Base-by-base conservation (phyloP, 1,140 invertebrate genomes). In the Philopotamus ludificatus region DNA sequence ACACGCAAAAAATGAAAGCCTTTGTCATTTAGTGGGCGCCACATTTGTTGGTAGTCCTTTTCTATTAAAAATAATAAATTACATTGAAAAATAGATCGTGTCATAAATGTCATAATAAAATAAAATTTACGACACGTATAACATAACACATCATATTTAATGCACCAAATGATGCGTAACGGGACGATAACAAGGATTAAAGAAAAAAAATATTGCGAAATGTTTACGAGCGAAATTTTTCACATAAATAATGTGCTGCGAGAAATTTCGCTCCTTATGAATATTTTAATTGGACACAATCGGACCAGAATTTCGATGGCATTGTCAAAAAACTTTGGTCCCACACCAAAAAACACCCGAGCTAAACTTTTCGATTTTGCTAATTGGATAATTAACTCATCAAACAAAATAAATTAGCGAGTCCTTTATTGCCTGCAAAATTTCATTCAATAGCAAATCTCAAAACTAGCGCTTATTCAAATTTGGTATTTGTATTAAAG, bases 351-450 rank as follows among this genome's bases (percentile, higher is more conserved):
- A 45, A 26, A 12, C n/a, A 21, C 21, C 21, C 12, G 39, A n/a
- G 51, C n/a, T 16, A 42, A 55, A 26, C 50, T 64, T 34, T 18
- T 15, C 20, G 16, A 20, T 51, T 60, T 47, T 45, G 15, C 20
- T 64, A 64, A 64, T 64, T 64, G 62, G 62, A 44, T 64, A 64
- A 64, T 64, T 64, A 55, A 64, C 50, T 55, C 62, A 41, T 64
- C 62, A 64, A 55, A 64, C 51, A 55, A 64, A 64, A 64, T 64
- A 64, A 64, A 64, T 64, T 64, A 55, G 50, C 9, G 44, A 34
- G 50, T 57, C 51, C 23, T 50, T 21, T 44, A 15, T 44, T 39
- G 34, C n/a, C 7, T 8, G 9, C 41, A 44, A 12, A 44, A 9
- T 44, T 15, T 44, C 9, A 44, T 44, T 44, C 18, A 44, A n/a